Base-by-base conservation (phyloP, 2,888 invertebrate genomes). In the Eretmocerus hayati region DNA sequence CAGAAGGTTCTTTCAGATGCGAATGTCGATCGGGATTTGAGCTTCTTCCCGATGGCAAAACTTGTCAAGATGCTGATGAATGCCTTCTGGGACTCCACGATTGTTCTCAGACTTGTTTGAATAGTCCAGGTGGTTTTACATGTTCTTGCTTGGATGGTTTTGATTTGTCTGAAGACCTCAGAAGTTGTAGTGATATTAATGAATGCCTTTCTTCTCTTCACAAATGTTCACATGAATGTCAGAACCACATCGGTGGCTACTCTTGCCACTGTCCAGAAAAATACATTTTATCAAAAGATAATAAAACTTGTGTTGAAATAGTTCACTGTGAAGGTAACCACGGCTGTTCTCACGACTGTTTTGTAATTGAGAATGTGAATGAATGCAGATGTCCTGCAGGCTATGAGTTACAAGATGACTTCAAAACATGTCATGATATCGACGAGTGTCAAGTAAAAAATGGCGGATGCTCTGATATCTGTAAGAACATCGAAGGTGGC, bases 291-390 rank as follows among this genome's bases (percentile, higher is more conserved):
- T 55, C 49, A 30, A 22, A 43, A 9, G 58, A 70, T 73, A 51
- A 60, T 16, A 56, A 42, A 11, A 66, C 64, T 8, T 74, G 72
- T 48, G 50, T 60, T 3, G 58, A 63, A 26, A 23, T 50, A 2
- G 67, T 75, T 46, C 71, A 71, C 50, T 77, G 76, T 54, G 52
- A 37, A 13, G 56, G 58, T 23, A 59, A 57, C 48, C 71, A 65
- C 23, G 72, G 71, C 43, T 77, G 77, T 59, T 75, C 75, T 11
- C 74, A 72, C 50, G 62, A 69, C 52, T 86, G 85, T 62, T 72
- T 78, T 35, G 83, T 84, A 61, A 75, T 75, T 1, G 63, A 72
- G 9, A 84, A 84, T 15, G 77, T 78, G 19, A 84, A 76, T 61
- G 65, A 69, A 30, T 85, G 85, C 61, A 67, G 70, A 49, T 84